These are phyloP conservation scores for Ctenomys sociabilis DNA, from an alignment of 2,113 vertebrate species.

Conservation along the genomic window DNA sequence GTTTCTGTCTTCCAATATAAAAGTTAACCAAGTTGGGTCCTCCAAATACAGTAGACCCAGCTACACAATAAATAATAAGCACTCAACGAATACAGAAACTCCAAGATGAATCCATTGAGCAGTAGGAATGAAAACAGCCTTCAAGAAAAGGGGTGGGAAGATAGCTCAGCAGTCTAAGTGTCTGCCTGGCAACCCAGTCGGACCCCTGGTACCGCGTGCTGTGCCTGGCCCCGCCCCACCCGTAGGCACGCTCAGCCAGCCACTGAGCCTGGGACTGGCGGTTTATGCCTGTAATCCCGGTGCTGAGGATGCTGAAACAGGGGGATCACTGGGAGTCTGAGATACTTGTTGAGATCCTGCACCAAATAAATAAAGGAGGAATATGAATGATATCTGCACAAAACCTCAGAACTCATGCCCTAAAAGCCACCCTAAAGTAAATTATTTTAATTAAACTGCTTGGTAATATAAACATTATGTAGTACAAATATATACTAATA, in stretches of 20 bases:
- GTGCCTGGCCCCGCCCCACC: too few relatives aligned
- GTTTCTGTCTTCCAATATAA: neutral
- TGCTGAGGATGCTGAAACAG: too few relatives aligned
- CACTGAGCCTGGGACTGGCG: too few relatives aligned
- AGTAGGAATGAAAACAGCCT: neutral
- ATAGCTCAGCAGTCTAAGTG: too few relatives aligned
- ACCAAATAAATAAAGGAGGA: neutral
- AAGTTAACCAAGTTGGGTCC: neutral
- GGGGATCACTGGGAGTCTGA: too few relatives aligned
- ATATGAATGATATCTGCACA: too few relatives aligned
- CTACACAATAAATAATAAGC: neutral
- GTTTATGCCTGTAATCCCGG: too few relatives aligned
- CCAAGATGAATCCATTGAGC: too few relatives aligned
- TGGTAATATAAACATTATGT: neutral
- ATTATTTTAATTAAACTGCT: neutral
- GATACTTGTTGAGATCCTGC: too few relatives aligned
- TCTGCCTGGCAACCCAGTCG: too few relatives aligned
- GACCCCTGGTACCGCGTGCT: too few relatives aligned
- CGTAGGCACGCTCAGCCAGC: too few relatives aligned
- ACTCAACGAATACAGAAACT: neutral
- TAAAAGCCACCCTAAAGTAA: neutral
- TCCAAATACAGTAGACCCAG: neutral
- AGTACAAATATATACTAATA: neutral
- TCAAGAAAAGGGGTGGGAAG: neutral
- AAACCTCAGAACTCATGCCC: neutral